Evolutionary conservation across 2,888 invertebrate species (phyloP), one percentile per base, ranked within the genome.

Genomic region (Sericinus montela): DNA sequence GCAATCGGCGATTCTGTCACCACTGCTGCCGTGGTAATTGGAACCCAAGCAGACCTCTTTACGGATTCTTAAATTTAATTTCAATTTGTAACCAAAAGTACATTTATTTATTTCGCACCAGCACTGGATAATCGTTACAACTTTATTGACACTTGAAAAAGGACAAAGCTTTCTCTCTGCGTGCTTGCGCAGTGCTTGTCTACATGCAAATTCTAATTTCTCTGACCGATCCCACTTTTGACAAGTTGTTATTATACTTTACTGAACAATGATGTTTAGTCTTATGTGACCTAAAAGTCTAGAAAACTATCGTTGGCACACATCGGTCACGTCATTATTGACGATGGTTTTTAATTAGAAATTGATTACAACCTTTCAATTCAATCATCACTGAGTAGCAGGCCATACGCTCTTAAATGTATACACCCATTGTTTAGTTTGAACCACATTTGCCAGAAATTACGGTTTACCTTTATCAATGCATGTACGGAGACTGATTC

Each of bases 131-230:
- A 56, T 48, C 52, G 53, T 50, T 47, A 62, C 58, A 56, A 60
- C 51, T 63, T 69, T 67, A 70, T 65, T 64, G 57, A 48, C 34
- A 40, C 53, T 54, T 55, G 55, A 62, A 61, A 64, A 66, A 59
- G 58, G 56, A 48, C 58, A 54, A 51, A 59, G 63, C 80, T 84
- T 84, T 84, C 81, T 68, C 78, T 67, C 6, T 25, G 58, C 11
- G 57, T 57, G 57, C 62, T 19, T 19, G 19, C 19, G 2, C 5
- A 16, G 30, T 11, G 62, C 55, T 53, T 53, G 58, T 57, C 54
- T 60, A 72, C 67, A 72, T 70, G 72, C 66, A 78, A 75, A 76
- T 76, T 70, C 67, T 50, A 69, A 71, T 79, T 80, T 79, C 74
- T 65, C 73, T 60, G 55, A 55, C 44, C 58, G 56, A 63, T 42